Conservation (phyloP, 2,888 invertebrate genomes). For the Erynnis tages region DNA sequence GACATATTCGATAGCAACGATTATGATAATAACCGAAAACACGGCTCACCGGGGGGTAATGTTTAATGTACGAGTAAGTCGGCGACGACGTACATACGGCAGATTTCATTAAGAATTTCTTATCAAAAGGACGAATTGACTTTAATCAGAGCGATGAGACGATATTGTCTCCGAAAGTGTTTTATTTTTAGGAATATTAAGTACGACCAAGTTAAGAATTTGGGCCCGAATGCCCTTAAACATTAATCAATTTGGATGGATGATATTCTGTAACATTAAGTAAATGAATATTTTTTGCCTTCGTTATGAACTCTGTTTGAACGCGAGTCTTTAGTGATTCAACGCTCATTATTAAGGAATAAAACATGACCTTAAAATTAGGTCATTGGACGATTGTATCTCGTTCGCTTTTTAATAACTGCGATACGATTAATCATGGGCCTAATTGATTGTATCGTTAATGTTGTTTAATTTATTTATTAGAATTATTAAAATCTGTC, state of each 20-base stretch:
- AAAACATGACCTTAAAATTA: not conserved
- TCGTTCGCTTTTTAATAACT: no score
- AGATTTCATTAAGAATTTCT: conserved; percentile 58
- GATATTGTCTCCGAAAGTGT: conserved; percentile 29
- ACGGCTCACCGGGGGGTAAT: conserved; percentile 66
- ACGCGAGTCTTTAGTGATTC: conserved; percentile 5
- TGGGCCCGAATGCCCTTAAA: conserved; percentile 1
- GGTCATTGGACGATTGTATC: not conserved
- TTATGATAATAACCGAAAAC: conserved; percentile 65
- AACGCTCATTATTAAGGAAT: conserved; percentile 6
- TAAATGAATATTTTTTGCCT: conserved; percentile 6
- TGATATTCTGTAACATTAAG: conserved; percentile 23
- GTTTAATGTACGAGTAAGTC: conserved; percentile 71
- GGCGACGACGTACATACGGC: conserved; percentile 40
- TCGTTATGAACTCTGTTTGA: conserved; percentile 12
- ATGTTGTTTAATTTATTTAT: no score
- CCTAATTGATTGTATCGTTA: no score
- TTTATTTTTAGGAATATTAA: conserved; percentile 17
- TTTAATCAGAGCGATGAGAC: conserved; percentile 32
- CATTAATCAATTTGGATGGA: conserved; percentile 22
- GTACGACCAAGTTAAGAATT: conserved; percentile 19
- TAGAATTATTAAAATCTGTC: no score
- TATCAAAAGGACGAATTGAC: conserved; percentile 45
- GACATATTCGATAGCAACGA: conserved; percentile 60
- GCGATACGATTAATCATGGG: no score